phyloP scores from a whole-genome alignment of 2,888 invertebrate species.

The Nephrocerus scutellatus region DNA sequence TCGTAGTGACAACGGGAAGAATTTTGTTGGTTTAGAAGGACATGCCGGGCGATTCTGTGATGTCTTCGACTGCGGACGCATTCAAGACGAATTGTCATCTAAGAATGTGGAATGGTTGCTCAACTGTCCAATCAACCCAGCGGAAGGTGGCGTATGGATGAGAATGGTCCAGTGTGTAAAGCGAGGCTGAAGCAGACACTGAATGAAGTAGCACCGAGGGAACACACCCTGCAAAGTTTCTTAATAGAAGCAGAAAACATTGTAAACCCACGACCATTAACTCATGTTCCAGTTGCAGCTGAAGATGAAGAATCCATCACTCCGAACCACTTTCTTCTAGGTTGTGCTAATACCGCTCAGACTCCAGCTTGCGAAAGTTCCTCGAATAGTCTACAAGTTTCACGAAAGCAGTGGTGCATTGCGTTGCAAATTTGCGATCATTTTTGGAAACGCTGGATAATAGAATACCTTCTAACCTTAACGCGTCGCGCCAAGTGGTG shows the following conservation, averaged over 20 bases:
- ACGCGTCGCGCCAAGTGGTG: slow-evolving; percentile 11
- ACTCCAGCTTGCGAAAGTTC: background rate
- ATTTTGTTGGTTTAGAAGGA: slow-evolving; percentile 13
- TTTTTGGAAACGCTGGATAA: slow-evolving; percentile 15
- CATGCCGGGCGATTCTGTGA: slow-evolving; percentile 2
- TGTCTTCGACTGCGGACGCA: slow-evolving; percentile 3
- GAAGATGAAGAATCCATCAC: slow-evolving; percentile 10
- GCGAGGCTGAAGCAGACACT: slow-evolving; percentile 5
- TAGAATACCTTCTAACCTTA: slow-evolving; percentile 10
- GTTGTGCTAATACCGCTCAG: slow-evolving; percentile 1
- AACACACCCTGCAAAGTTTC: slow-evolving; percentile 7
- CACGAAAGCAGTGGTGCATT: slow-evolving; percentile 13
- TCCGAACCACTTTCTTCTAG: slow-evolving; percentile 8
- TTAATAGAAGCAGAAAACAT: slow-evolving; percentile 14
- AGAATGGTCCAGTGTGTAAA: slow-evolving; percentile 10
- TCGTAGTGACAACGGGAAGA: slow-evolving; percentile 18
- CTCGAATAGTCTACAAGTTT: background rate
- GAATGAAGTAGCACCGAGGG: slow-evolving; percentile 3
- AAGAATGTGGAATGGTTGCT: slow-evolving; percentile 11
- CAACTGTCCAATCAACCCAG: slow-evolving; percentile 10
- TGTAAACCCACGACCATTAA: slow-evolving; percentile 7
- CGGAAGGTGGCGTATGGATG: slow-evolving; percentile 12
- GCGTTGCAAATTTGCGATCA: slow-evolving; percentile 8
- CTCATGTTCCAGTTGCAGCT: slow-evolving; percentile 9
- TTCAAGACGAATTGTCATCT: slow-evolving; percentile 5